Base-by-base conservation (phyloP, 2,113 vertebrate species). In the Orycteropus afer region DNA sequence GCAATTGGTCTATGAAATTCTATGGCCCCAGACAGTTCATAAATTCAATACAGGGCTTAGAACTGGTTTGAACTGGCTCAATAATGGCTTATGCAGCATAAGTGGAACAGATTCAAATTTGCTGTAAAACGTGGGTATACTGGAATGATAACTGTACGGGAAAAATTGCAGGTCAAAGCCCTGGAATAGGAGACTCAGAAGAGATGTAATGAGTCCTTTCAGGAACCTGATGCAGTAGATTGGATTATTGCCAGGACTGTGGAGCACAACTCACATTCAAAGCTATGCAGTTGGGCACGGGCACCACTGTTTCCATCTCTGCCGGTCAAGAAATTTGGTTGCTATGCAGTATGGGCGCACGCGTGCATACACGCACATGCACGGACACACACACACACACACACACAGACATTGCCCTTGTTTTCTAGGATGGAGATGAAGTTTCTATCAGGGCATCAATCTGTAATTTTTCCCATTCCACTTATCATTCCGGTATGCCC, bases 1-100 rank as follows among this genome's bases (percentile, higher is more conserved):
- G 69, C 63, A 95, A 90, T 47, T 93, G 45, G n/a, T 69, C 74
- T 93, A 40, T 51, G 55, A 86, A 94, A 92, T n/a, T 49, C 55
- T 34, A 23, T 59, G 67, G 47, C 49, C 40, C 42, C 23, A 55
- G 34, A 81, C 29, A 85, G 42, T 96, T 89, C 65, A 95, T 81
- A 96, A 95, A 93, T 84, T 90, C 76, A 83, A 80, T 63, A 92
- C 25, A 76, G 25, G 57, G 13, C 57, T 59, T 59, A 59, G 61
- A 63, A 63, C 9, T 8, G 11, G 29, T 63, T 32, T 63, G 25
- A 32, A 29, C 9, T 63, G 29, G 25, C 29, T 63, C 61, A 29
- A 27, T 29, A 7, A 32, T 63, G 25, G 29, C 32, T 27, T 2
- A 63, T 32, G 27, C 7, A 63, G 61, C 61, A 9, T 32, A 63